Evolutionary conservation across 2,113 vertebrate genomes (phyloP).

Genomic region (Ia io): DNA sequence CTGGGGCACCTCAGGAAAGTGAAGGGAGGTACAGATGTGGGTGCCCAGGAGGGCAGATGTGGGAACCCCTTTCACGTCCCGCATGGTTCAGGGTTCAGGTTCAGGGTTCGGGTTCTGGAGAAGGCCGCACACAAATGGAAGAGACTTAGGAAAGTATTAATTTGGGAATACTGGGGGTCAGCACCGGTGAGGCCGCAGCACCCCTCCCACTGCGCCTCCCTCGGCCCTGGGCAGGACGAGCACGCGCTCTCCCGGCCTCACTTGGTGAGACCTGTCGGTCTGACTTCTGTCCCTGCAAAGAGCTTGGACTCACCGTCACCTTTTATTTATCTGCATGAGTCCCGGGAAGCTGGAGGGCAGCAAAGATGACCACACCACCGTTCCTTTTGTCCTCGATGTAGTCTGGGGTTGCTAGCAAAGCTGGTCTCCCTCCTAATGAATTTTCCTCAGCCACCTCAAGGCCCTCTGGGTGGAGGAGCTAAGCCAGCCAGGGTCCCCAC

Average conservation of each 20-base stretch:
- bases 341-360: background rate
- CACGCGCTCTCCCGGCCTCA: background rate
- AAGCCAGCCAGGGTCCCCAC: background rate
- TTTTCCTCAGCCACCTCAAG: background rate
- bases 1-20: background rate
- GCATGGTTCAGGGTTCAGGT: too few species aligned
- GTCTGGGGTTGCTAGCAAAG: background rate
- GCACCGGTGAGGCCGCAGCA: too few species aligned
- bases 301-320: rapidly evolving
- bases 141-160: too few species aligned
- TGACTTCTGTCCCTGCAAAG: background rate
- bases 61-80: too few species aligned
- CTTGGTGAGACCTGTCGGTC: background rate
- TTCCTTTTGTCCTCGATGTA: background rate
- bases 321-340: background rate
- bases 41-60: too few species aligned
- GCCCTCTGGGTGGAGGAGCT: background rate
- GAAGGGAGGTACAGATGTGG: background rate
- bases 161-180: too few species aligned
- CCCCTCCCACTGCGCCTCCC: too few species aligned
- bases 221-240: rapidly evolving
- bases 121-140: too few species aligned
- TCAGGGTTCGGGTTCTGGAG: too few species aligned
- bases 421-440: background rate
- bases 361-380: background rate